These are phyloP conservation scores for Nysson spinosus DNA, from an alignment of 2,888 invertebrate species.

Conservation along the genomic window DNA sequence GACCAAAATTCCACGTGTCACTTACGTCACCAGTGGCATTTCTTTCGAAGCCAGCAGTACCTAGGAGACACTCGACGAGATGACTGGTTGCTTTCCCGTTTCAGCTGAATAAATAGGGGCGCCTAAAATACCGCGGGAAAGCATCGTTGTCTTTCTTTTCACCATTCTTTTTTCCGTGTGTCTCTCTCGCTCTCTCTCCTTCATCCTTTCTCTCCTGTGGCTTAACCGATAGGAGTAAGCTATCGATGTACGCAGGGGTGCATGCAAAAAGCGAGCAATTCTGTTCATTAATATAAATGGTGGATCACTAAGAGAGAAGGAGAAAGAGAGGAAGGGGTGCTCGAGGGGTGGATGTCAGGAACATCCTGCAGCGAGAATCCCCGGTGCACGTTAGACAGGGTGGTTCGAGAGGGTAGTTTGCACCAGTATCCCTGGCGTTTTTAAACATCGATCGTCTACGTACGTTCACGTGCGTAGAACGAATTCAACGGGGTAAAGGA, in stretches of 20 bases:
- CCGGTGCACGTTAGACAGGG: slow-evolving; percentile 9
- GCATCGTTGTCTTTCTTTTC: slow-evolving; percentile 21
- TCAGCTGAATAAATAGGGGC: slow-evolving; percentile 45
- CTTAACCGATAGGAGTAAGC: slow-evolving; percentile 17
- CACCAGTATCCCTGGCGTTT: slow-evolving; percentile 35
- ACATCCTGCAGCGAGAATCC: slow-evolving; percentile 34
- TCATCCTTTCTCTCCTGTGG: neutral
- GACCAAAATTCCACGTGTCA: too few species aligned
- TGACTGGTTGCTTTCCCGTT: slow-evolving; percentile 36
- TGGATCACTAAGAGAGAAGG: slow-evolving; percentile 36
- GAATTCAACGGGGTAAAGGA: slow-evolving; percentile 18
- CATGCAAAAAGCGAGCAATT: slow-evolving; percentile 46
- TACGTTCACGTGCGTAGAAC: slow-evolving; percentile 33
- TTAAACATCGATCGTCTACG: slow-evolving; percentile 48
- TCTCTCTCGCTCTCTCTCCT: slow-evolving; percentile 9
- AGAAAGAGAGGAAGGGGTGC: slow-evolving; percentile 19
- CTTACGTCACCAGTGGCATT: too few species aligned
- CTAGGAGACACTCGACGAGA: slow-evolving; percentile 5
- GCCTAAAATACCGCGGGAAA: slow-evolving; percentile 23
- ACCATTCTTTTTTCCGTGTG: slow-evolving; percentile 14
- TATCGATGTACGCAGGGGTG: slow-evolving; percentile 38
- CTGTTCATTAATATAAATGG: slow-evolving; percentile 65
- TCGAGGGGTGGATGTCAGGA: slow-evolving; percentile 10
- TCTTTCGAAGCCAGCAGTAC: slow-evolving; percentile 14
- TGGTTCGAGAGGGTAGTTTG: slow-evolving; percentile 12